Base-by-base conservation (phyloP, 1,140 invertebrate genomes). In the Sesamia nonagrioides region DNA sequence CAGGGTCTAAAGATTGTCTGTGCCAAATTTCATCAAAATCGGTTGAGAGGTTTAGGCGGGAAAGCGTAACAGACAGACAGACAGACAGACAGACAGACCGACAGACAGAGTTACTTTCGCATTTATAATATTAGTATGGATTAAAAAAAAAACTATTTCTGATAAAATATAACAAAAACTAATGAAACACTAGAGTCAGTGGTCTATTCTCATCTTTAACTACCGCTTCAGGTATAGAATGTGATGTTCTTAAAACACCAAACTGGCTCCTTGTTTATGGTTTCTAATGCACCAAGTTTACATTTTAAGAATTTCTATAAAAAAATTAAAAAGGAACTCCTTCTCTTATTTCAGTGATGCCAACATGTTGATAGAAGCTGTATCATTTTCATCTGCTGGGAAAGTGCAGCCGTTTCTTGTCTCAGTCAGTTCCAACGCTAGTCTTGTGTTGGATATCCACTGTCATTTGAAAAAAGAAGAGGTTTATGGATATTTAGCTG, bases 351-450 rank as follows among this genome's bases (percentile, higher is more conserved):
- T 40, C 89, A 98, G 98, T 95, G 98, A 98, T 95, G 96, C 97
- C 72, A 98, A 98, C 88, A 98, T 97, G 83, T 96, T 99, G 86
- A 97, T 99, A 17, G 97, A 98, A 95, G 97, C 98, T 81, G 97
- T 98, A 13, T 97, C 98, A 72, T 99, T 99, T 91, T 97, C 97
- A 72, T 97, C 97, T 56, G 94, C 98, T 80, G 97, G 98, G 1
- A 98, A 98, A 95, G 97, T 99, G 69, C 98, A 99, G 91, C 98
- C 98, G 52, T 99, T 99, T 91, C 95, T 98, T 33, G 96, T 99
- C 1, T 97, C 98, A n/a, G 96, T 99, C 72, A 97, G 97, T 68
- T 98, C 98, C 4, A 99, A 98, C 90, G 98, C 98, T 15, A 96
- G 98, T 74, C 95, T 99, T 45, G 95, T 99, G 6, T 97, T 99